These are phyloP conservation scores for Eurois occulta DNA, from an alignment of 2,888 invertebrate species.

Conservation along the genomic window DNA sequence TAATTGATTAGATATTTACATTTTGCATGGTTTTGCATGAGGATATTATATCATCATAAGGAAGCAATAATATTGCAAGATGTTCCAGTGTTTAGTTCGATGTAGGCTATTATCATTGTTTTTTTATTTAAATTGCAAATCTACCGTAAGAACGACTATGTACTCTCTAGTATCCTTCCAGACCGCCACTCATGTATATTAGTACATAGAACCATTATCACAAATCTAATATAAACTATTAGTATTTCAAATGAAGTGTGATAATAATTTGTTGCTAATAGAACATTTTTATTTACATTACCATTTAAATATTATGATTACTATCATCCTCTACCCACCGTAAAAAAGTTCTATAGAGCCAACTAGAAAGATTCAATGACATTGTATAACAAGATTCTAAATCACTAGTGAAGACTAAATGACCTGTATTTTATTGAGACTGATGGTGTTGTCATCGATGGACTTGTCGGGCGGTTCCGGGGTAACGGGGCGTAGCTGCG, in stretches of 20 bases:
- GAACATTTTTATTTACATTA: slow-evolving; percentile 54
- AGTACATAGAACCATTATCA: slow-evolving; percentile 35
- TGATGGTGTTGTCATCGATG: slow-evolving; percentile 75
- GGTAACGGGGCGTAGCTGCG: slow-evolving; percentile 61
- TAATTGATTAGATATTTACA: slow-evolving; percentile 51
- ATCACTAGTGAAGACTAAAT: slow-evolving; percentile 63
- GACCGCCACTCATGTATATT: background rate
- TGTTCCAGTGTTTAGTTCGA: slow-evolving; percentile 38
- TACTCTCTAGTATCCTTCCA: slow-evolving; percentile 8
- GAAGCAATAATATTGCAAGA: slow-evolving; percentile 23
- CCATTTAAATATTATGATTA: slow-evolving; percentile 52
- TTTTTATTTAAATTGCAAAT: slow-evolving; percentile 31
- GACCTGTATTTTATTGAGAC: slow-evolving; percentile 79
- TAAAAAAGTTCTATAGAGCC: slow-evolving; percentile 51
- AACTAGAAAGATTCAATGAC: slow-evolving; percentile 55
- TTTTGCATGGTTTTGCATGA: slow-evolving; percentile 17
- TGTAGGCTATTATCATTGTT: slow-evolving; percentile 36
- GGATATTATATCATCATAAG: too few species aligned
- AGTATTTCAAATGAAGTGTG: slow-evolving; percentile 37
- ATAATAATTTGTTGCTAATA: slow-evolving; percentile 18
- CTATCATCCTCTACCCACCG: slow-evolving; percentile 38
- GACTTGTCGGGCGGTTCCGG: slow-evolving; percentile 82
- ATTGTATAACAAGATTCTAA: slow-evolving; percentile 37
- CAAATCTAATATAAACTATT: slow-evolving; percentile 45
- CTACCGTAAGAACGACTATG: slow-evolving; percentile 39